Evolutionary conservation across 2,888 invertebrate species (phyloP).

Genomic region (Helicoverpa assulta): DNA sequence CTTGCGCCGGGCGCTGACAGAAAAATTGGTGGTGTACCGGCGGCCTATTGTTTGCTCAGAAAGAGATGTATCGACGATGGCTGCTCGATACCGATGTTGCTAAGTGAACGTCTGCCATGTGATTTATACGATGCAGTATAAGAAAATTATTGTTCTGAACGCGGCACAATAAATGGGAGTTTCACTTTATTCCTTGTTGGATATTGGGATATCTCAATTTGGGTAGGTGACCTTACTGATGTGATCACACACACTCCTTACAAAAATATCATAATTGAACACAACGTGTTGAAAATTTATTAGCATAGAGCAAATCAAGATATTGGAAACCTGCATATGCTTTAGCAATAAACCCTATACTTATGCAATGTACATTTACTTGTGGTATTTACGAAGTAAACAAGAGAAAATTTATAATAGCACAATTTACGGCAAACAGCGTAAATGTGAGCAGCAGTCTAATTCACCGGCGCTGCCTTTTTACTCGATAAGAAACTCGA

Average conservation of each 20-base stretch:
- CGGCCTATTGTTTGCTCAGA: conserved; percentile 77
- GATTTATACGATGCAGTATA: conserved; percentile 66
- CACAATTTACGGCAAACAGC: conserved; percentile 27
- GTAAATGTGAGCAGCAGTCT: conserved; percentile 27
- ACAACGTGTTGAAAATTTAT: conserved; percentile 23
- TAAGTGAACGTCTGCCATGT: conserved; percentile 63
- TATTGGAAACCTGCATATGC: conserved; percentile 6
- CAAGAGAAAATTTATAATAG: conserved; percentile 31
- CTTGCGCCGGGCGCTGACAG: conserved; percentile 75
- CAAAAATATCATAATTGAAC: conserved; percentile 35
- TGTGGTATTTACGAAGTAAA: conserved; percentile 17
- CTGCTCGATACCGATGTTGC: conserved; percentile 72
- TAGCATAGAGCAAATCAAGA: conserved; percentile 32
- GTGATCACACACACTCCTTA: conserved; percentile 43
- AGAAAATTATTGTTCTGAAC: conserved; percentile 64
- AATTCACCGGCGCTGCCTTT: conserved; percentile 41
- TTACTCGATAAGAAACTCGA: conserved; percentile 54
- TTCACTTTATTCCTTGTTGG: conserved; percentile 56
- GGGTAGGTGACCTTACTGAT: conserved; percentile 47
- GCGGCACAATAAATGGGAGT: conserved; percentile 48
- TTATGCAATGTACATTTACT: neutral
- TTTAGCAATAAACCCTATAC: neutral
- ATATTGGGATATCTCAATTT: conserved; percentile 36
- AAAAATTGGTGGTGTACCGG: conserved; percentile 74
- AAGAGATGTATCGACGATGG: conserved; percentile 74